Evolutionary conservation across 2,113 vertebrate species (phyloP).

Genomic region (Heterochromis multidens): DNA sequence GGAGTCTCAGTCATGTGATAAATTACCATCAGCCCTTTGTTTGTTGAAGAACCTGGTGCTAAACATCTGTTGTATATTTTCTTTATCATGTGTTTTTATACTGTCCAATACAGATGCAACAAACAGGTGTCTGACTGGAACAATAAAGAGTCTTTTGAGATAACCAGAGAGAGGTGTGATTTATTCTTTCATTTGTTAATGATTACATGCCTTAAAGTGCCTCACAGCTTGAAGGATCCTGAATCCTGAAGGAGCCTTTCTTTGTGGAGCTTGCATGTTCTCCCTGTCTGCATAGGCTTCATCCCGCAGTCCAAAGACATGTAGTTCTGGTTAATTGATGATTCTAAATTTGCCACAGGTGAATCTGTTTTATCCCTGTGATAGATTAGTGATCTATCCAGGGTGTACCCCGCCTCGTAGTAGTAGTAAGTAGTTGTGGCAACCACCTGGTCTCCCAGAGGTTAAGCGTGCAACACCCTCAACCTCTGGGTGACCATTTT

Average conservation of each 20-base stretch:
- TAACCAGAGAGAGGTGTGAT: background rate
- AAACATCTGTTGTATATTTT: constrained; percentile 66
- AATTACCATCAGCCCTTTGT: constrained; percentile 21
- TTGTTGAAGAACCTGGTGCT: constrained; percentile 66
- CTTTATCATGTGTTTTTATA: constrained; percentile 67
- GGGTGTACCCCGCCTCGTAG: background rate
- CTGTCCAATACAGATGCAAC: constrained; percentile 54
- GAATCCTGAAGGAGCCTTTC: too few relatives aligned
- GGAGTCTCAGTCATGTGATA: constrained; percentile 27
- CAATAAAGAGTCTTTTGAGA: constrained; percentile 72
- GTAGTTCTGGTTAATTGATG: background rate
- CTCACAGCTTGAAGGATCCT: too few relatives aligned
- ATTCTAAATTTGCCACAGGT: background rate
- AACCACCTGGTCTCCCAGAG: too few relatives aligned
- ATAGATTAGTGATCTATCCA: background rate
- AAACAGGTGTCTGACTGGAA: constrained; percentile 47
- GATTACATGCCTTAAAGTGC: too few relatives aligned
- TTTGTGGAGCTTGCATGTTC: background rate
- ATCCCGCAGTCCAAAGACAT: background rate
- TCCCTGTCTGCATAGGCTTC: background rate
- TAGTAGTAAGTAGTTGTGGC: too few relatives aligned
- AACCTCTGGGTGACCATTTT: too few relatives aligned
- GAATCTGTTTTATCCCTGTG: too few relatives aligned
- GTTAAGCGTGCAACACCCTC: too few relatives aligned
- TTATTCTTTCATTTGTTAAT: background rate